Conservation (phyloP, 2,113 vertebrate species). For the Oncorhynchus nerka region DNA sequence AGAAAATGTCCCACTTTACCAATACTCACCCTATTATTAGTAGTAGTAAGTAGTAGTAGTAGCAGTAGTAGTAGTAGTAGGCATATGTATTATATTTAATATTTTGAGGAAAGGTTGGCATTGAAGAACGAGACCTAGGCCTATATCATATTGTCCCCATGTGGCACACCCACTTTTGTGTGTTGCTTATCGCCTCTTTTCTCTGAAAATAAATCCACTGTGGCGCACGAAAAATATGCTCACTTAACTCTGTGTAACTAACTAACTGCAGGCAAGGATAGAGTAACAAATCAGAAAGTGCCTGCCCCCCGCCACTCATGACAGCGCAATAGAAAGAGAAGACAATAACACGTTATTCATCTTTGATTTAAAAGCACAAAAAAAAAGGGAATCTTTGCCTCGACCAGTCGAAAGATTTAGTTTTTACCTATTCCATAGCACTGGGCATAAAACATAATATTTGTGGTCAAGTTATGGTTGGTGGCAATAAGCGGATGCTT, state of each 20-base stretch:
- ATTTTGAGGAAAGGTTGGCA: neutral
- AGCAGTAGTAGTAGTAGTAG: too few species aligned
- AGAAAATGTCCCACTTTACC: too few species aligned
- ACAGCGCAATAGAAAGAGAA: slow-evolving; percentile 46
- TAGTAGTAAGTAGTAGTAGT: too few species aligned
- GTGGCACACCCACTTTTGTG: slow-evolving; percentile 35
- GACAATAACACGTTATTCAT: slow-evolving; percentile 52
- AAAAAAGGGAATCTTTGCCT: neutral
- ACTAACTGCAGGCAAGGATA: slow-evolving; percentile 65
- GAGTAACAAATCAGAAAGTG: slow-evolving; percentile 78
- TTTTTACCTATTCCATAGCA: neutral
- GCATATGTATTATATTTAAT: too few species aligned
- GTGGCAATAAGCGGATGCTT: neutral
- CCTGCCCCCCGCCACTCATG: slow-evolving; percentile 76
- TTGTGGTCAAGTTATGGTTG: neutral
- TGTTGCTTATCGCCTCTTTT: slow-evolving; percentile 19
- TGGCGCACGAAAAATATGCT: slow-evolving; percentile 42
- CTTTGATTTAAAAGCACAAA: neutral
- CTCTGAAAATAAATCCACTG: slow-evolving; percentile 27
- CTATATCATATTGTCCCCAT: neutral
- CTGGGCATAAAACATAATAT: neutral
- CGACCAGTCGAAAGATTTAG: too few species aligned
- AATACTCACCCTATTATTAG: too few species aligned
- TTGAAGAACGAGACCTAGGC: neutral
- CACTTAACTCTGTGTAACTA: slow-evolving; percentile 33